phyloP scores from a whole-genome alignment of 2,797 vertebrate genomes.

The Buphagus erythrorhynchus region DNA sequence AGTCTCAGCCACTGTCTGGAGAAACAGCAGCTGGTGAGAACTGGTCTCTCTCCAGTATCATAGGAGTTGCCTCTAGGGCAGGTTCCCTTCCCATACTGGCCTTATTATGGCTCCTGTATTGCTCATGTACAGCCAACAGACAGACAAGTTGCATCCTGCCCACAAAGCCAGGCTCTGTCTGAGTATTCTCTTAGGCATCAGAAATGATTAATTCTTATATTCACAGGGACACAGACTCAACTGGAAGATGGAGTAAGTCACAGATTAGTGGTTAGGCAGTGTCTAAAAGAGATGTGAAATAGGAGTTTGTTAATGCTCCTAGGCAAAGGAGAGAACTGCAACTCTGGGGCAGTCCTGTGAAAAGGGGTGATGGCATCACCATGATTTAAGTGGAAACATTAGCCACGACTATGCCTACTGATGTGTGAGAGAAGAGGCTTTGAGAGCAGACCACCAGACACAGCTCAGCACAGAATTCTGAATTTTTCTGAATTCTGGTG shows the following conservation, averaged over 20 bases:
- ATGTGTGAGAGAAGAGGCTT: background rate
- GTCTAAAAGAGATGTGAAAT: background rate
- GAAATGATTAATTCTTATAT: conserved; percentile 1
- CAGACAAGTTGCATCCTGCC: background rate
- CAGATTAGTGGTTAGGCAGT: background rate
- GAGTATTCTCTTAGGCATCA: background rate
- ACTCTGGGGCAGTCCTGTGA: background rate
- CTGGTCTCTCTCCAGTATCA: background rate
- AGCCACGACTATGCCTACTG: background rate
- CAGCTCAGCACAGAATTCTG: background rate
- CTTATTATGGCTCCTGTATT: background rate
- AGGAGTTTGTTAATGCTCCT: background rate
- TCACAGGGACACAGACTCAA: background rate
- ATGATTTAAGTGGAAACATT: background rate
- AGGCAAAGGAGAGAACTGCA: background rate
- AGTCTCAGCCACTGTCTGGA: conserved; percentile 8
- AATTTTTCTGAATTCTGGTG: background rate
- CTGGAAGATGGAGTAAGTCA: background rate
- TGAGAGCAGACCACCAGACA: background rate
- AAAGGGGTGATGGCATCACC: background rate
- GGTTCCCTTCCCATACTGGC: background rate
- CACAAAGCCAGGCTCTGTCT: background rate
- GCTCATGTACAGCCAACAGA: background rate
- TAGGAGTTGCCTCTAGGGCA: background rate
- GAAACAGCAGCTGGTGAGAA: background rate